Evolutionary conservation across 1,140 invertebrate species (phyloP), one percentile per base, ranked within the genome.

Genomic region (Cecropterus lyciades): DNA sequence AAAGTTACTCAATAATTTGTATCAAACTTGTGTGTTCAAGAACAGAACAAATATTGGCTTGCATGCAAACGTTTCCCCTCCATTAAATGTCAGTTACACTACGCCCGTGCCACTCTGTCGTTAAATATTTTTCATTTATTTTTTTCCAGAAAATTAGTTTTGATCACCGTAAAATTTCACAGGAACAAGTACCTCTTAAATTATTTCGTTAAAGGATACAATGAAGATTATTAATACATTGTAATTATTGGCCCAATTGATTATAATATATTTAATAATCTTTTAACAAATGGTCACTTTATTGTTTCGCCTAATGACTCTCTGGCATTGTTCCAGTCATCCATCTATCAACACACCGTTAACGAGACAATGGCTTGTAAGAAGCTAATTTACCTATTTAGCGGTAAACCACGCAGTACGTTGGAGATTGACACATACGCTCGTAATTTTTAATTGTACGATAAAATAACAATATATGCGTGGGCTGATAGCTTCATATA

Each of bases 271-370:
- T 43, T 43, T 20, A 43, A 14, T 43, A n/a, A 43, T 43, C 40
- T 14, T 43, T 10, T 40, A 30, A 45, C 20, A 59, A 45, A 42
- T 59, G 45, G 40, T 15, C 42, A 59, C 55, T 59, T 45, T 57
- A 57, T 57, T 43, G 40, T 45, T 57, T 57, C 55, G 42, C 40
- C 13, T 57, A 57, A 57, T 45, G 42, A 57, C 55, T 46, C 17
- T 46, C 14, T 57, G 52, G 59, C 52, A 69, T 69, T 69, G 59
- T 68, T 62, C 45, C 57, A 67, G 42, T 14, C 20, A 43, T 59
- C 65, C 10, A 11, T 67, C 57, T 30, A 59, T 60, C 46, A 59
- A 65, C 40, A 46, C 48, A 49, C 37, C 59, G 62, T 57, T 69
- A 62, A 52, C 40, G 20, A 45, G 45, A 59, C 67, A 69, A 69